Conservation (phyloP, 2,888 invertebrate species). For the Synergus gifuensis region DNA sequence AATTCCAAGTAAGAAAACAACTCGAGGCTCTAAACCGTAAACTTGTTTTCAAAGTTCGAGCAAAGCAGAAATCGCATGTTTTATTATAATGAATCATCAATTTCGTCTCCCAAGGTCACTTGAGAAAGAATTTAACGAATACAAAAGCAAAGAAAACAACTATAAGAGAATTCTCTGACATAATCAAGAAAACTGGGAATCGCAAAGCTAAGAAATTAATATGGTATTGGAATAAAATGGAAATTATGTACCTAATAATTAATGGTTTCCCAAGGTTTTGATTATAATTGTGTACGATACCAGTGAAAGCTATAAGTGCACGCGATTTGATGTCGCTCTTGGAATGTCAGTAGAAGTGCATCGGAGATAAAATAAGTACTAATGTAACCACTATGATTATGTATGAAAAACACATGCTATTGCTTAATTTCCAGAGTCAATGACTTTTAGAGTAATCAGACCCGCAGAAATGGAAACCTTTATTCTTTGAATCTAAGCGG, state of each 20-base stretch:
- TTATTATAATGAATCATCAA: background rate
- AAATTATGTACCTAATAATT: no score
- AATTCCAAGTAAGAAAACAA: background rate
- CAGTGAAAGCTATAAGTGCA: background rate
- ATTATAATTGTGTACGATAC: background rate
- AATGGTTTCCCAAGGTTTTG: no score
- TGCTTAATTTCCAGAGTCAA: conserved; percentile 23
- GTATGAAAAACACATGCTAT: background rate
- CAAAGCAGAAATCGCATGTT: background rate
- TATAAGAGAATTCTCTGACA: background rate
- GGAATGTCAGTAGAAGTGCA: conserved; percentile 19
- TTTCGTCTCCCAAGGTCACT: background rate
- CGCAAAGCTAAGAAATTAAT: no score
- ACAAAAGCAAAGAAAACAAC: background rate
- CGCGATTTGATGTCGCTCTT: background rate
- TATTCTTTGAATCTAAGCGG: background rate
- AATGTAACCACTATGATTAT: conserved; percentile 9
- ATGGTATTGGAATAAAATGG: no score
- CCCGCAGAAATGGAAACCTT: background rate
- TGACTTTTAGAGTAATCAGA: background rate
- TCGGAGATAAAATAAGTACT: conserved; percentile 7
- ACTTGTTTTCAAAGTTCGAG: background rate
- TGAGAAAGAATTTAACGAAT: background rate
- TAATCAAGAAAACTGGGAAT: no score
- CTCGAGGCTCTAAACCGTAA: background rate